phyloP scores from a whole-genome alignment of 2,888 invertebrate genomes.

The Rhorus exstirpatorius region DNA sequence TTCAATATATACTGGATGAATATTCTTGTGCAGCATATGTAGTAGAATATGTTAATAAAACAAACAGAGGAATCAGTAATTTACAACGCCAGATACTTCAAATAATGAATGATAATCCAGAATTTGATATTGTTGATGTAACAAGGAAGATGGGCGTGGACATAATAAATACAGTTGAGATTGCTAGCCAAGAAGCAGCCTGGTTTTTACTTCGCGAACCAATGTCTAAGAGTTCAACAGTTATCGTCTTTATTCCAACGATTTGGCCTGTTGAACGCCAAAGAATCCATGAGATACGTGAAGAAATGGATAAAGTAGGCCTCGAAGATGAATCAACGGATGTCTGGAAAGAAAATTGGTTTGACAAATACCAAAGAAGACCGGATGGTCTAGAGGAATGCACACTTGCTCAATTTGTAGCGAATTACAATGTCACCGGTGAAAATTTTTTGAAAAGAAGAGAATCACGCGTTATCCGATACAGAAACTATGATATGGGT shows the following conservation, averaged over 20 bases:
- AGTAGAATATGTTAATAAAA: too few relatives aligned
- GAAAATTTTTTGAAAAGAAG: too few relatives aligned
- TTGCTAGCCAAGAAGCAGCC: conserved; percentile 83
- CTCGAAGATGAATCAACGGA: conserved; percentile 69
- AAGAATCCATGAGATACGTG: conserved; percentile 77
- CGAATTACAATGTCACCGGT: too few relatives aligned
- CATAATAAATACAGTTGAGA: conserved; percentile 71
- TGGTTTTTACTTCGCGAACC: conserved; percentile 84
- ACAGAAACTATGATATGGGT: conserved; percentile 81
- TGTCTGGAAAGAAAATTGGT: conserved; percentile 84
- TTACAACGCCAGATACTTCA: too few relatives aligned
- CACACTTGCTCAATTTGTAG: too few relatives aligned
- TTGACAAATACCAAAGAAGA: conserved; percentile 84
- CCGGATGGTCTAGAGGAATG: too few relatives aligned
- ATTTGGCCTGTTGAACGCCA: conserved; percentile 81
- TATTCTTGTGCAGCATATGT: too few relatives aligned
- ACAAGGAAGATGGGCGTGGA: too few relatives aligned
- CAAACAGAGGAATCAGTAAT: too few relatives aligned
- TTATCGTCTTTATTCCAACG: conserved; percentile 72
- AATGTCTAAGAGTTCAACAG: conserved; percentile 81
- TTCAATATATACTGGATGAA: too few relatives aligned
- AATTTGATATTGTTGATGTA: too few relatives aligned
- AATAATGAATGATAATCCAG: too few relatives aligned
- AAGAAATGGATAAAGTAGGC: conserved; percentile 73
- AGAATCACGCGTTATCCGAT: conserved; percentile 77